Evolutionary conservation across 2,113 vertebrate genomes (phyloP), one percentile per base, ranked within the genome.

Genomic region (Pleuronectes platessa): DNA sequence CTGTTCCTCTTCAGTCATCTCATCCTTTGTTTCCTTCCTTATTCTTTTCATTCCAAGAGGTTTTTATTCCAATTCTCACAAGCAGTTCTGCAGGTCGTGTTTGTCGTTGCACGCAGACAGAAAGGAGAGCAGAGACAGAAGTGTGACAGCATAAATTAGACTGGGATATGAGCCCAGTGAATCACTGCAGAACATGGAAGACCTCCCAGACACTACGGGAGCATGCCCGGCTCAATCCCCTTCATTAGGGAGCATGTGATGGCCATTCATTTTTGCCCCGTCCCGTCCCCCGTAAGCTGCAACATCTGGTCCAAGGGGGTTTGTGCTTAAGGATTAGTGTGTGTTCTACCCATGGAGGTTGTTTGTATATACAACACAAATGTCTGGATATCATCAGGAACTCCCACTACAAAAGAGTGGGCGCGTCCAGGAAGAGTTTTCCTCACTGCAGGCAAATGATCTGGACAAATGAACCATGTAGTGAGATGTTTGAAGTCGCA

Each of bases 281-380:
- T 23, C 27, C 68, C 75, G 74, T 86, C 83, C 60, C 60, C 82
- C 74, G 68, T 88, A 86, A 90, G 77, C 89, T 82, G 83, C 86
- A 87, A 86, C 88, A 92, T 93, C 92, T 92, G 88, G 83, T 89
- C 86, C 71, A 59, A 54, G 76, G 74, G 82, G 88, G 88, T 89
- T 89, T 83, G 31, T 83, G 78, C n/a, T 65, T 35, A 37, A 77
- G 89, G 87, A 89, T 92, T 89, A 86, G 67, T 81, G 62, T 74
- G 86, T 70, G 63, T 8, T 82, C 65, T 73, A 35, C 26, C 70
- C 81, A 61, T 79, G 68, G 68, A 85, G 81, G 73, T 78, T 91
- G 84, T 88, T 88, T 91, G 83, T 83, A 72, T 86, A 80, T 78
- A 89, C 74, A 86, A 83, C 64, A 78, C 66, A 87, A 73, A 83